Evolutionary conservation across 2,113 vertebrate genomes (phyloP).

Genomic region (Pantherophis guttatus): DNA sequence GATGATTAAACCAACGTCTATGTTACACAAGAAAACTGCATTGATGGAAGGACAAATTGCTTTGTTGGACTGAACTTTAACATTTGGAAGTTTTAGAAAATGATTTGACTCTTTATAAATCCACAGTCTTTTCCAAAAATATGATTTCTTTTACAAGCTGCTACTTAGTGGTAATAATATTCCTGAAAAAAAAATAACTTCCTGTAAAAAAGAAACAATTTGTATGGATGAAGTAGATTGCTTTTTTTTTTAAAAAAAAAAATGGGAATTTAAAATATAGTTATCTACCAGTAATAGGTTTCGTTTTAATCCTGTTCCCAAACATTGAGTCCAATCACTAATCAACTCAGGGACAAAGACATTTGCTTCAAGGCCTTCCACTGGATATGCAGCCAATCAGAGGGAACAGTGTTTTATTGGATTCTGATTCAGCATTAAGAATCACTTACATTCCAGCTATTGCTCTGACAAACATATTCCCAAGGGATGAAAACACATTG

Average conservation of each 20-base stretch:
- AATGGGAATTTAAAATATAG: background rate
- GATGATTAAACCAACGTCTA: background rate
- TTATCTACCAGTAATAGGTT: background rate
- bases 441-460: background rate
- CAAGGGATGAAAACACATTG: background rate
- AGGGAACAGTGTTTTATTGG: background rate
- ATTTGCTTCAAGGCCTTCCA: background rate
- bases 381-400: background rate
- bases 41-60: constrained; percentile 21
- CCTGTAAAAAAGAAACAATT: background rate
- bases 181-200: background rate
- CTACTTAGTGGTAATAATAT: background rate
- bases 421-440: background rate
- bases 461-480: background rate
- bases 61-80: background rate
- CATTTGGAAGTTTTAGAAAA: constrained; percentile 11
- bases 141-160: constrained; percentile 12
- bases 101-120: constrained; percentile 48
- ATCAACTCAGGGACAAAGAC: background rate
- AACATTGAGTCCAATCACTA: background rate
- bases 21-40: constrained; percentile 9
- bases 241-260: background rate
- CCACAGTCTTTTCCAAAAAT: constrained; percentile 16
- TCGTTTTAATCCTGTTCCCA: background rate
- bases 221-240: background rate